Evolutionary conservation across 2,797 vertebrate genomes (phyloP).

Genomic region (Lepus townsendii): DNA sequence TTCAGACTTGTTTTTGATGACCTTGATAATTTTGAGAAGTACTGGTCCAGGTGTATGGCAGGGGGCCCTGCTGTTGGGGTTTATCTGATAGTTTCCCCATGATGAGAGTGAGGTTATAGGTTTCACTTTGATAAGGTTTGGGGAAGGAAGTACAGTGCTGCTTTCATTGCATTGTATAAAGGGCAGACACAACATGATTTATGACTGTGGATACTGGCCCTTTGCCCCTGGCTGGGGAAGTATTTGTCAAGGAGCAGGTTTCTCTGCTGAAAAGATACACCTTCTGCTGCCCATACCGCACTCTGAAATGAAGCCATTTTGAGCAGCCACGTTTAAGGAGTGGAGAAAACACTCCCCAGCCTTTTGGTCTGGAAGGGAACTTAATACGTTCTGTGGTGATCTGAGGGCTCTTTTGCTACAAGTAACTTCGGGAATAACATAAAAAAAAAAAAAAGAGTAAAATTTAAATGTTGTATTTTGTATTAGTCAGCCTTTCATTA

Average conservation of each 20-base stretch:
- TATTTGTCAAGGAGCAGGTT: background rate
- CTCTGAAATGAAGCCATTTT: background rate
- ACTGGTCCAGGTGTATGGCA: background rate
- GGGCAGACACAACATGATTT: background rate
- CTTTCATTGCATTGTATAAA: background rate
- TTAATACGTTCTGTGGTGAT: background rate
- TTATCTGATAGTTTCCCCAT: background rate
- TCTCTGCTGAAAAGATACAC: background rate
- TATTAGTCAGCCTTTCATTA: no score
- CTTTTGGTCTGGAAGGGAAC: background rate
- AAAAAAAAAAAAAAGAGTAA: background rate
- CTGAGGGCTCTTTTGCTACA: background rate
- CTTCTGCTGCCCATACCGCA: background rate
- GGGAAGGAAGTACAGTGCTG: background rate
- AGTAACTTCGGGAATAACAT: background rate
- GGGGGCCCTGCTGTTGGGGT: background rate
- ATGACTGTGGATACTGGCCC: background rate
- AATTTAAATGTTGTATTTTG: background rate
- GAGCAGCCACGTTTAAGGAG: background rate
- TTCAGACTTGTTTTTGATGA: background rate
- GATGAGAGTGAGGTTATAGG: background rate
- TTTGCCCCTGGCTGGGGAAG: background rate
- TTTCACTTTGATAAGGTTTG: background rate
- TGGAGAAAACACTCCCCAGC: accelerated
- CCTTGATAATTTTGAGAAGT: background rate